These are phyloP conservation scores for Chrysemys picta DNA, from an alignment of 2,113 vertebrate species.

Conservation along the genomic window DNA sequence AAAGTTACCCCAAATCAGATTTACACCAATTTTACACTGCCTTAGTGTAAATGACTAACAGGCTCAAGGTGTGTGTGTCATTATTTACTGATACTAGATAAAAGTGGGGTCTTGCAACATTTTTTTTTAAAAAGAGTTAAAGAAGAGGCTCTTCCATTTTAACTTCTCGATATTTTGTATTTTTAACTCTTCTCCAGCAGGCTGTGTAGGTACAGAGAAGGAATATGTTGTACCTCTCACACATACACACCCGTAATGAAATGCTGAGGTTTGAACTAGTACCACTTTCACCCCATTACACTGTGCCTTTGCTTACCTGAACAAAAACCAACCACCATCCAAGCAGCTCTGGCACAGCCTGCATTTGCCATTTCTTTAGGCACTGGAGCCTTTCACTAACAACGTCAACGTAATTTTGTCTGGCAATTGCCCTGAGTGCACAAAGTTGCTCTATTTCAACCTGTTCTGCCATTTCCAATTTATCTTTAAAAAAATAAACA, in stretches of 20 bases:
- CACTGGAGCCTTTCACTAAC: not conserved
- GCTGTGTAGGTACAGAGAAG: not conserved
- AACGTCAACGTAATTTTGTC: constrained; percentile 19
- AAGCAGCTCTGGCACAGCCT: not conserved
- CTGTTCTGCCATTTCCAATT: constrained; percentile 53
- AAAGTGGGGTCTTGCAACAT: not conserved
- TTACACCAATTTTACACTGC: not conserved
- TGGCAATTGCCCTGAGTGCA: not conserved
- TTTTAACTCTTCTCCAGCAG: not conserved
- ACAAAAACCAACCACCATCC: not conserved
- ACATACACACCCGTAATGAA: not conserved
- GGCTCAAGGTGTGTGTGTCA: not conserved
- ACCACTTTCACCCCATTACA: not conserved
- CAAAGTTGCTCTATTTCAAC: constrained; percentile 41
- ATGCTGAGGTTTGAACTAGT: not conserved
- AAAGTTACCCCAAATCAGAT: not conserved
- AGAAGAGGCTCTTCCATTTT: not conserved
- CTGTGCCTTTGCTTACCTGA: constrained; percentile 3
- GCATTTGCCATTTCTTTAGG: not conserved
- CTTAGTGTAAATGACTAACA: not conserved
- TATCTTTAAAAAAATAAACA: constrained; percentile 39
- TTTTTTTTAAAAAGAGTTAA: not conserved
- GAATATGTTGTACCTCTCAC: not conserved
- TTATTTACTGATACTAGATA: not conserved
- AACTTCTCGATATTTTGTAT: not conserved